Percentiles rank a stretch among this genome's conserved stretches.
These are phyloP conservation scores for Leptoteleia sp. DNA, from an alignment of 1,140 invertebrate species.

Conservation along the genomic window DNA sequence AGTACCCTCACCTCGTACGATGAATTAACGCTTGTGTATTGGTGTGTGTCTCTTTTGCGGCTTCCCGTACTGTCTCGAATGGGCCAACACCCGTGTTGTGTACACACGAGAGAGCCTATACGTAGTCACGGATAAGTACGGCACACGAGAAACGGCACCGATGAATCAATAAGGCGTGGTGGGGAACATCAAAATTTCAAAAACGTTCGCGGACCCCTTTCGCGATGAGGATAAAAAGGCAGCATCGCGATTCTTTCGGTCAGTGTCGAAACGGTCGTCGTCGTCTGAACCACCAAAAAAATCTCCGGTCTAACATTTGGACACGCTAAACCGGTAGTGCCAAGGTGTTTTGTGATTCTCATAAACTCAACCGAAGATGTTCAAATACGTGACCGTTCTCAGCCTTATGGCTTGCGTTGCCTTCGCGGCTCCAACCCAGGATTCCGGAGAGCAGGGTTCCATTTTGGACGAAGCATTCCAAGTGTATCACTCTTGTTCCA, in stretches of 20 bases:
- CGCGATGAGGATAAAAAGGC: conserved; percentile 81
- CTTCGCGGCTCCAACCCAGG: conserved; percentile 81
- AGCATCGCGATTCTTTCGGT: conserved; percentile 81
- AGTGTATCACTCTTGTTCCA: conserved; percentile 83
- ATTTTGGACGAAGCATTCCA: conserved; percentile 80
- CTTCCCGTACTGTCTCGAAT: conserved; percentile 52
- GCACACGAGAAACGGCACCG: conserved; percentile 68
- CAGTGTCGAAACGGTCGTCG: conserved; percentile 81
- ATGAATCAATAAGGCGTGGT: conserved; percentile 81
- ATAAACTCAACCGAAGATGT: conserved; percentile 74
- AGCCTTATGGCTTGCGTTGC: conserved; percentile 80
- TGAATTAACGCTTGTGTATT: conserved; percentile 60
- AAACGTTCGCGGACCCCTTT: conserved; percentile 82
- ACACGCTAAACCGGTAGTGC: conserved; percentile 62
- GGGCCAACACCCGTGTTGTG: conserved; percentile 68
- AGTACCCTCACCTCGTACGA: conserved; percentile 62
- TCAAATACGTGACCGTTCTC: conserved; percentile 83
- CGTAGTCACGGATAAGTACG: conserved; percentile 64
- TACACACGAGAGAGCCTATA: conserved; percentile 64
- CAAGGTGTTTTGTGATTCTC: conserved; percentile 57
- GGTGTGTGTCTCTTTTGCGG: conserved; percentile 62
- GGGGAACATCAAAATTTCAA: conserved; percentile 86
- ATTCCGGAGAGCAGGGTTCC: conserved; percentile 68
- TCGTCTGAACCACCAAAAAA: conserved; percentile 65
- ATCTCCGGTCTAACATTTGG: conserved; percentile 57